These are phyloP conservation scores for Hydropsyche betteni DNA, from an alignment of 2,888 invertebrate genomes.

Conservation along the genomic window DNA sequence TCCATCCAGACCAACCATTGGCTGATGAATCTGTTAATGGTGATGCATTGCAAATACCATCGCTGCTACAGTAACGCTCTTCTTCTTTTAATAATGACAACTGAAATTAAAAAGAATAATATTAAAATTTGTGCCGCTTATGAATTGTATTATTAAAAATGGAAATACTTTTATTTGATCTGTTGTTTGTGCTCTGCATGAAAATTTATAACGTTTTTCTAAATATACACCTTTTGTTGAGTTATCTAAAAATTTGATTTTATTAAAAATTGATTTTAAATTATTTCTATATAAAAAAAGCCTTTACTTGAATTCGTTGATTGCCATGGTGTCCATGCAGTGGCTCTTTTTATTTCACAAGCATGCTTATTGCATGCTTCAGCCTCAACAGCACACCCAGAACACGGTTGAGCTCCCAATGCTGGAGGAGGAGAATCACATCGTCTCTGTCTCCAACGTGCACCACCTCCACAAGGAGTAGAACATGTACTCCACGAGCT, in stretches of 20 bases:
- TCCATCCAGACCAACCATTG: conserved; percentile 51
- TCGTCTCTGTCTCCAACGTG: conserved; percentile 72
- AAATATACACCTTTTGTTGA: conserved; percentile 70
- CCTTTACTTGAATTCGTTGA: conserved; percentile 56
- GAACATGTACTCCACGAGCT: conserved; percentile 80
- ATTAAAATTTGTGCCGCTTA: not conserved
- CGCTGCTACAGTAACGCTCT: conserved; percentile 76
- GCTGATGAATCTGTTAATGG: conserved; percentile 52
- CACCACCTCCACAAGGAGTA: conserved; percentile 71
- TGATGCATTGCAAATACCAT: conserved; percentile 70
- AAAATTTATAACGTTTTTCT: conserved; percentile 81
- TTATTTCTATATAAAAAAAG: not conserved
- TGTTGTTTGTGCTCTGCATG: conserved; percentile 80
- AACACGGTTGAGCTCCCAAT: conserved; percentile 44
- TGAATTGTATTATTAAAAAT: conserved; percentile 3
- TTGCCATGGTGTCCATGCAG: conserved; percentile 68
- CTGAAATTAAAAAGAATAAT: conserved; percentile 55
- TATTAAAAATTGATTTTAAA: conserved; percentile 26
- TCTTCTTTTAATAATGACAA: conserved; percentile 80
- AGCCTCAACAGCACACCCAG: conserved; percentile 57
- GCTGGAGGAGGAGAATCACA: conserved; percentile 56
- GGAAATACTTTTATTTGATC: conserved; percentile 67
- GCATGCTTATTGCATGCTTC: conserved; percentile 65
- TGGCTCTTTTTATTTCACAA: conserved; percentile 64
- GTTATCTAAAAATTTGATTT: conserved; percentile 57